Conservation (phyloP, 2,797 vertebrate genomes). For the Aldrovandia affinis region DNA sequence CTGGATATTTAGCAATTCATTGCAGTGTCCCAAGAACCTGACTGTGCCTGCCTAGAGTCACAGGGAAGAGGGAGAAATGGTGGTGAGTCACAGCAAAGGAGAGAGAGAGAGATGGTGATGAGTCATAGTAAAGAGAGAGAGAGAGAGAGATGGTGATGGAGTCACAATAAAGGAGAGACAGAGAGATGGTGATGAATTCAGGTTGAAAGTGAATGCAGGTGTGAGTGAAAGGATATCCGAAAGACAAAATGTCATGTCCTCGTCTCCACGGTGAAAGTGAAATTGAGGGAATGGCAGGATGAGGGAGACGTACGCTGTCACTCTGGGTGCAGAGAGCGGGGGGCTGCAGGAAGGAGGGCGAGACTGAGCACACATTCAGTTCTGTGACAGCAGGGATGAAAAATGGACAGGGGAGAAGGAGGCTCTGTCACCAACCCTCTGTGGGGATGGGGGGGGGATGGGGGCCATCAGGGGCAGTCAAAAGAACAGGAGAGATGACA, state of each 20-base stretch:
- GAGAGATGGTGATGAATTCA: conserved; percentile 12
- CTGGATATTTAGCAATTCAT: too few species aligned
- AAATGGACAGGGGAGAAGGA: conserved; percentile 8
- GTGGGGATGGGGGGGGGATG: neutral
- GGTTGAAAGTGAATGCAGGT: neutral
- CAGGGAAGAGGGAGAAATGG: neutral
- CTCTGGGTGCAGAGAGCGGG: conserved; percentile 34
- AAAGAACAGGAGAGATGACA: conserved; percentile 11
- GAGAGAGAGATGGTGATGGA: neutral
- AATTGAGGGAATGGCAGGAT: conserved; percentile 36
- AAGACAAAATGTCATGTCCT: conserved; percentile 55
- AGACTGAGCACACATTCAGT: conserved; percentile 20
- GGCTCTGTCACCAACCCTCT: conserved; percentile 14
- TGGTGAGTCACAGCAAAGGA: conserved; percentile 27
- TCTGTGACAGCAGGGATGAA: conserved; percentile 29
- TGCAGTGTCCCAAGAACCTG: too few species aligned
- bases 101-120: conserved; percentile 20
- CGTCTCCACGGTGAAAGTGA: conserved; percentile 40
- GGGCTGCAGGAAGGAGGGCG: neutral
- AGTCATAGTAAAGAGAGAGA: neutral
- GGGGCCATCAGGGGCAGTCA: neutral
- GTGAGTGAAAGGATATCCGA: conserved; percentile 51
- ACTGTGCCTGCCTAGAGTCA: neutral
- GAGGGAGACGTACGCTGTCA: conserved; percentile 6
- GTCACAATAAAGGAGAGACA: conserved; percentile 13